phyloP scores from a whole-genome alignment of 1,140 invertebrate genomes.

The Drosophila carrolli region DNA sequence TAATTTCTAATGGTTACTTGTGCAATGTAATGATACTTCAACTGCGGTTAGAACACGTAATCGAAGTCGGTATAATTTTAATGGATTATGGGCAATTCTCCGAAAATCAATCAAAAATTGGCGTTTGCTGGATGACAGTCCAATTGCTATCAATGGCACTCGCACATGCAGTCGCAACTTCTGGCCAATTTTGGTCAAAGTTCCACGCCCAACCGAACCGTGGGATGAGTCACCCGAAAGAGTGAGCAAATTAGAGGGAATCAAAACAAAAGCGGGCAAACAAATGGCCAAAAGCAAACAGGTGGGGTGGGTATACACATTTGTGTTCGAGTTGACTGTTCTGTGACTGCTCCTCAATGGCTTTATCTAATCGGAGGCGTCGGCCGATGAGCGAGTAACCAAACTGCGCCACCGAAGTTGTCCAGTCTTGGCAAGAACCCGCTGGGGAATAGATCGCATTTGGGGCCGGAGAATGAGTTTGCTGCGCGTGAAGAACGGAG shows the following conservation, averaged over 20 bases:
- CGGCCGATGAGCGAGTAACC: slow-evolving; percentile 3
- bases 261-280: slow-evolving; percentile 49
- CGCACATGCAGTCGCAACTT: background rate
- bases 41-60: background rate
- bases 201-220: background rate
- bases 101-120: slow-evolving; percentile 11
- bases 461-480: slow-evolving; percentile 58
- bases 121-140: background rate
- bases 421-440: slow-evolving; percentile 39
- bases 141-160: slow-evolving; percentile 9
- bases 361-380: slow-evolving; percentile 49
- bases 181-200: slow-evolving; percentile 12
- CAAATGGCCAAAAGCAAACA: slow-evolving; percentile 54
- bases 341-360: slow-evolving; percentile 54
- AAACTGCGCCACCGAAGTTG: slow-evolving; percentile 15
- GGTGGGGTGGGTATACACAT: slow-evolving; percentile 1
- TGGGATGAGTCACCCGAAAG: slow-evolving; percentile 12
- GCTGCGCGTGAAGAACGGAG: slow-evolving; percentile 54
- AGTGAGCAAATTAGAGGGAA: slow-evolving; percentile 17
- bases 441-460: slow-evolving; percentile 21
- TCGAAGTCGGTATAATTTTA: background rate
- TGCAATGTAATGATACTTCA: background rate
- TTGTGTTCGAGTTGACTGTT: slow-evolving; percentile 5
- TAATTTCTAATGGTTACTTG: background rate
- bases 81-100: background rate